phyloP scores from a whole-genome alignment of 2,888 invertebrate genomes.

The Neoaliturus tenellus region DNA sequence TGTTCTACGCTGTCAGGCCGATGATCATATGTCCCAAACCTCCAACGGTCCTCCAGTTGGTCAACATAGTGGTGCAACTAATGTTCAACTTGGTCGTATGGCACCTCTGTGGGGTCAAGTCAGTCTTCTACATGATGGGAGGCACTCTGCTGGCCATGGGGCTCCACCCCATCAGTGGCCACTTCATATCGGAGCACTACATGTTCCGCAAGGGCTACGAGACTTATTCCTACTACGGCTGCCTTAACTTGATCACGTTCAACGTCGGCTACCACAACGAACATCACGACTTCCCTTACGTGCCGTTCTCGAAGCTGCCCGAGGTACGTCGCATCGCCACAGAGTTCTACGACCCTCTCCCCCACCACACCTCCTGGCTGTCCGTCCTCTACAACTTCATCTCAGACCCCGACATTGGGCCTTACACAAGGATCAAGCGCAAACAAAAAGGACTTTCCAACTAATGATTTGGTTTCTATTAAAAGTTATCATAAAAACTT shows the following conservation, averaged over 20 bases:
- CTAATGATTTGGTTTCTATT: too few species aligned
- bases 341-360: slow-evolving; percentile 96
- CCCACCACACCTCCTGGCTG: slow-evolving; percentile 96
- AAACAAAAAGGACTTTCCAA: slow-evolving; percentile 80
- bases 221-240: slow-evolving; percentile 99
- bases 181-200: slow-evolving; percentile 99
- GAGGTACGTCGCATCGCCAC: slow-evolving; percentile 85
- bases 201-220: slow-evolving; percentile 98
- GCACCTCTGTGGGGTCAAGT: slow-evolving; percentile 90
- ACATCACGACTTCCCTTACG: slow-evolving; percentile 99
- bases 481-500: too few species aligned
- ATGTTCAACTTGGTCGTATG: too few species aligned
- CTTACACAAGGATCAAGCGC: slow-evolving; percentile 94
- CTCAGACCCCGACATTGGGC: slow-evolving; percentile 96
- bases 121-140: slow-evolving; percentile 87
- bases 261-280: slow-evolving; percentile 99
- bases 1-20: slow-evolving; percentile 96
- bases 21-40: slow-evolving; percentile 91
- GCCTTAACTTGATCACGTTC: slow-evolving; percentile 96
- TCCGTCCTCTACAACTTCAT: slow-evolving; percentile 95
- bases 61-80: slow-evolving; percentile 91
- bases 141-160: slow-evolving; percentile 97
- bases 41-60: slow-evolving; percentile 85
- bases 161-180: slow-evolving; percentile 98
- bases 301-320: slow-evolving; percentile 95